Percentiles rank a stretch among this genome's conserved stretches.
These are phyloP conservation scores for Agrypnus murinus DNA, from an alignment of 2,888 invertebrate species.

Conservation along the genomic window DNA sequence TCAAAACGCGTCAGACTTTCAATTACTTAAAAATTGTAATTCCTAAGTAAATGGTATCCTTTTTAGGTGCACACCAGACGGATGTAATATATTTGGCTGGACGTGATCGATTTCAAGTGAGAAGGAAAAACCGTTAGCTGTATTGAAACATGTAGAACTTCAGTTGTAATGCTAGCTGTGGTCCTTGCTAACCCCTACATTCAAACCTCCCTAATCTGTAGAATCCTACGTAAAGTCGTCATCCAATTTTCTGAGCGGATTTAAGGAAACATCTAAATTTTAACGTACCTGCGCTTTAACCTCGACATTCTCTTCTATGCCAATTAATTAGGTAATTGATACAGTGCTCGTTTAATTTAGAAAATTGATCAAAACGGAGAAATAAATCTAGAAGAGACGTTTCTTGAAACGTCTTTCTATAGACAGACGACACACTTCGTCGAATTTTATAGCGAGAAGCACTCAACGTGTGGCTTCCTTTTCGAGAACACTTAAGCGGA, in stretches of 20 bases:
- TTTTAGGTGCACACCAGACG: constrained; percentile 8
- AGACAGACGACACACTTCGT: constrained; percentile 38
- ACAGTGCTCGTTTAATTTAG: constrained; percentile 34
- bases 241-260: constrained; percentile 10
- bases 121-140: constrained; percentile 8
- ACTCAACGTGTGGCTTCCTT: constrained; percentile 60
- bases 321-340: constrained; percentile 32
- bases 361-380: constrained; percentile 24
- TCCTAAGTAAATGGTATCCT: not conserved
- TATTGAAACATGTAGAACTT: constrained; percentile 19
- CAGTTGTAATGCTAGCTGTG: constrained; percentile 10
- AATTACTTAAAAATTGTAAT: constrained; percentile 10
- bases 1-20: constrained; percentile 2
- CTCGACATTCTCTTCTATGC: not conserved
- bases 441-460: constrained; percentile 59
- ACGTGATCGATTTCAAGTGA: constrained; percentile 25
- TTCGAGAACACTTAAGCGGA: constrained; percentile 48
- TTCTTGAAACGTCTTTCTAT: constrained; percentile 25
- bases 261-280: not conserved
- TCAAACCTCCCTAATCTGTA: constrained; percentile 18
- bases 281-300: not conserved
- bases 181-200: constrained; percentile 22
- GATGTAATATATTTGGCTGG: constrained; percentile 1
- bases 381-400: constrained; percentile 23
- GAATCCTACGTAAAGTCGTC: constrained; percentile 7